Percentiles rank a stretch among this genome's conserved stretches.
These are phyloP conservation scores for Nyctibius bracteatus DNA, from an alignment of 2,113 vertebrate genomes.

Conservation along the genomic window DNA sequence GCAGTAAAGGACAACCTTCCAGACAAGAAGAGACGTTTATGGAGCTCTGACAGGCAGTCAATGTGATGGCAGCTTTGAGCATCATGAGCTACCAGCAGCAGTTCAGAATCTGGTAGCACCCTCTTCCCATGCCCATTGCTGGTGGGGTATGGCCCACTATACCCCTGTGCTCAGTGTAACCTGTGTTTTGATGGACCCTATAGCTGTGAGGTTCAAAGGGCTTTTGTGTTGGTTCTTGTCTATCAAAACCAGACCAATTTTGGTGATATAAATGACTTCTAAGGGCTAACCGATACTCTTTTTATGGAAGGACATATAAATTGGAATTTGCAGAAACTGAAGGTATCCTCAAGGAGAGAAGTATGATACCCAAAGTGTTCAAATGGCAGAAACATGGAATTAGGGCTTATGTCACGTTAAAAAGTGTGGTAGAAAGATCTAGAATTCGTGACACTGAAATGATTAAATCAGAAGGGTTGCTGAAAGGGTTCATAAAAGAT, in stretches of 20 bases:
- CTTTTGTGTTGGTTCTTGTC: not conserved
- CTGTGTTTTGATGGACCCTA: not conserved
- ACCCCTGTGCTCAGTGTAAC: not conserved
- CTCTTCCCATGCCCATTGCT: rapidly evolving
- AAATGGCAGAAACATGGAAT: not conserved
- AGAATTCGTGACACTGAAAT: not conserved
- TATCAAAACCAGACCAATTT: not conserved
- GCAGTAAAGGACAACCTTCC: not conserved
- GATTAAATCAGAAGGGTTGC: not conserved
- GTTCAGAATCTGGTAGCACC: not conserved
- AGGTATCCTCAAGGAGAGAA: not conserved
- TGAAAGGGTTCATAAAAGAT: not conserved
- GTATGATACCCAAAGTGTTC: not conserved
- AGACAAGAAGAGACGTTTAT: not conserved
- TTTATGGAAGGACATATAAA: not conserved
- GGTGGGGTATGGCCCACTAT: rapidly evolving
- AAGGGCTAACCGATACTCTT: not conserved
- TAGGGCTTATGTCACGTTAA: not conserved
- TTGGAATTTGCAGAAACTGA: not conserved
- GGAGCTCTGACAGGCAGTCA: not conserved
- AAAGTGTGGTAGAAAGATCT: not conserved
- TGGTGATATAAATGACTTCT: not conserved
- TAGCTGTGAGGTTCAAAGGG: not conserved
- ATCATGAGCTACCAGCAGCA: rapidly evolving
- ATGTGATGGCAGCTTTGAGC: not conserved